A percentile compares a stretch with the other conserved stretches of the same genome.
These are phyloP conservation scores for Apodemus agrarius DNA, from an alignment of 2,797 vertebrate genomes.

Conservation along the genomic window DNA sequence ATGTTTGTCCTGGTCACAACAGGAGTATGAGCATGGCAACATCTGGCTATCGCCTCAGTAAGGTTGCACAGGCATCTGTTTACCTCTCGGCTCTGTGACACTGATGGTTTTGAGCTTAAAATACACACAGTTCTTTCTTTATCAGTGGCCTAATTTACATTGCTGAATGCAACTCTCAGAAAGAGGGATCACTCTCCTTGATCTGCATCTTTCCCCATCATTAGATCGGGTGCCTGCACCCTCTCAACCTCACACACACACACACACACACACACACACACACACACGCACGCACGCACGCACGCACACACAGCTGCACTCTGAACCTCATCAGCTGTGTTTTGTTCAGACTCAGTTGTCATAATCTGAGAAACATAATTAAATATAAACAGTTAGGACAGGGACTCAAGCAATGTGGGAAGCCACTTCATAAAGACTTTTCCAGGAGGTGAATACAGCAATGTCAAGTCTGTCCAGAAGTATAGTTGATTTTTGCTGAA, in stretches of 20 bases:
- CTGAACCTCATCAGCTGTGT: conserved; percentile 63
- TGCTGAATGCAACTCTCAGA: conserved; percentile 85
- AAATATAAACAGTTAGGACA: conserved; percentile 48
- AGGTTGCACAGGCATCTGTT: conserved; percentile 94
- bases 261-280: neutral
- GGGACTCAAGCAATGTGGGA: conserved; percentile 9
- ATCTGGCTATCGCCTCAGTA: conserved; percentile 90
- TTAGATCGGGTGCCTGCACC: conserved; percentile 64
- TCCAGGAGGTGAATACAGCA: neutral
- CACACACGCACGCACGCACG: neutral
- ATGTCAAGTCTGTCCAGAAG: neutral
- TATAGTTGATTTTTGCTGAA: neutral
- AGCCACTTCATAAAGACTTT: conserved; percentile 1
- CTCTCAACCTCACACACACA: conserved; percentile 57
- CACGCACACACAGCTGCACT: conserved; percentile 18
- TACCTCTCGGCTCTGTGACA: conserved; percentile 92
- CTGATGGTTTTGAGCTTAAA: conserved; percentile 94
- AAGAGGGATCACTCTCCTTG: conserved; percentile 83
- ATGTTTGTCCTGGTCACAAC: conserved; percentile 88
- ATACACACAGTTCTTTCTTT: conserved; percentile 89
- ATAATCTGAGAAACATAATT: conserved; percentile 21
- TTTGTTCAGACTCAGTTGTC: conserved; percentile 69
- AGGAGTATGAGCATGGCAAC: conserved; percentile 88
- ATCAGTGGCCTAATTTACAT: conserved; percentile 92
- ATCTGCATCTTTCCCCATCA: conserved; percentile 73